These are phyloP conservation scores for Sparus aurata DNA, from an alignment of 2,797 vertebrate species.

Conservation along the genomic window DNA sequence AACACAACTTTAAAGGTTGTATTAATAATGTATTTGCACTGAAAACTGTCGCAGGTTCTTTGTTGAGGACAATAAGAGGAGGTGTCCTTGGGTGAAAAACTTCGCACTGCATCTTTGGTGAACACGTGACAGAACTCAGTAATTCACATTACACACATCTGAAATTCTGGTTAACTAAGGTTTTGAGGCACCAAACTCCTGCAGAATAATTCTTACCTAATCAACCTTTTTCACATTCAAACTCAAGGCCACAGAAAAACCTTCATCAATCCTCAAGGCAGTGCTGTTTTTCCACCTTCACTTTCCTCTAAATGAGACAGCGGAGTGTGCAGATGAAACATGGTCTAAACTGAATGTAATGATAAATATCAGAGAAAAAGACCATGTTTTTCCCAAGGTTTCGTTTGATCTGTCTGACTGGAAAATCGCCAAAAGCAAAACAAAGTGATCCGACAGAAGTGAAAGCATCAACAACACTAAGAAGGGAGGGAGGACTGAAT, in stretches of 20 bases:
- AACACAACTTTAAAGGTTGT: background rate
- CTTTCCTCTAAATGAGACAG: background rate
- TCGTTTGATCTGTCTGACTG: constrained; percentile 13
- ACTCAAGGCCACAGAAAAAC: background rate
- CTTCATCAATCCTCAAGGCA: background rate
- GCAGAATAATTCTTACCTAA: background rate
- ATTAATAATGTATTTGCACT: background rate
- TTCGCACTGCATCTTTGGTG: background rate
- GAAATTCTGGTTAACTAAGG: background rate
- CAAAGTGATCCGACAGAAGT: background rate
- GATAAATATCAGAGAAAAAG: constrained; percentile 1
- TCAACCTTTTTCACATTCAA: background rate
- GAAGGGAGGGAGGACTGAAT: background rate
- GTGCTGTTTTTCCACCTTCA: background rate
- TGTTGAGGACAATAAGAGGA: background rate
- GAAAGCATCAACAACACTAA: background rate
- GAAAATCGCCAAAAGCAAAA: background rate
- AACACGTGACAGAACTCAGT: background rate
- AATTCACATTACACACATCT: too few relatives aligned
- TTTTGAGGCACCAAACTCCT: background rate
- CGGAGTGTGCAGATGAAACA: constrained; percentile 28
- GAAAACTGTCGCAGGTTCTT: background rate
- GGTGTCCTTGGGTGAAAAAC: too few relatives aligned
- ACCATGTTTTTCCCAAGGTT: background rate
- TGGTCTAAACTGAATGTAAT: background rate